Base-by-base conservation (phyloP, 2,797 vertebrate genomes). In the Lerista edwardsae region DNA sequence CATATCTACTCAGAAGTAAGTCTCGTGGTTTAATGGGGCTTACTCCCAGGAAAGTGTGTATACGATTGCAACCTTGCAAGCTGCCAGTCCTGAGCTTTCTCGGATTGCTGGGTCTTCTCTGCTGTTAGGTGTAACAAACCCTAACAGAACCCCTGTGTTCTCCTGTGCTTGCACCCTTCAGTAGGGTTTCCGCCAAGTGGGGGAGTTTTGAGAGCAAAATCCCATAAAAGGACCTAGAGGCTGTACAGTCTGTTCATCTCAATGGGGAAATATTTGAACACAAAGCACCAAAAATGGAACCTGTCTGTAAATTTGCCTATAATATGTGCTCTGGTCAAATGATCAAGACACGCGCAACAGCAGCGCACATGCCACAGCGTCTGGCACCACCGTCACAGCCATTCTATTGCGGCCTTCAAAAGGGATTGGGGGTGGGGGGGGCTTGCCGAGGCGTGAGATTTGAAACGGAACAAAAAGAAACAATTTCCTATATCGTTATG, bases 401-500 rank as follows among this genome's bases (percentile, higher is more conserved):
- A 39, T 25, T 64, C 69, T 77, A 25, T 79, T 73, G 85, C 65
- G 27, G 80, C 79, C 90, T 34, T 90, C 65, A 29, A 72, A 72
- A 57, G 65, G 67, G 1, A 57, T n/a, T 47, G 44, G 5, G 11
- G 44, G 44, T 5, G 44, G 80, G 51, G 64, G 27, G 15, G 59
- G 39, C 64, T 10, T 61, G 55, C 57, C 17, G n/a, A 27, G 36
- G 44, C 68, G 64, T 68, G 67, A 69, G 57, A 80, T 71, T 80
- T 67, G 75, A 84, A 77, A 84, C 47, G 31, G 71, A 76, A 36
- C 55, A 80, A 83, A 75, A 79, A 55, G 84, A 67, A 79, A 64
- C 61, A 39, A 59, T 84, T 79, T 87, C 82, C 88, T 84, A 15
- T 68, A 81, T 51, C 76, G 68, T 85, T 62, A 77, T 77, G 62